These are phyloP conservation scores for Okapia johnstoni DNA, from an alignment of 2,113 vertebrate species.

Conservation along the genomic window DNA sequence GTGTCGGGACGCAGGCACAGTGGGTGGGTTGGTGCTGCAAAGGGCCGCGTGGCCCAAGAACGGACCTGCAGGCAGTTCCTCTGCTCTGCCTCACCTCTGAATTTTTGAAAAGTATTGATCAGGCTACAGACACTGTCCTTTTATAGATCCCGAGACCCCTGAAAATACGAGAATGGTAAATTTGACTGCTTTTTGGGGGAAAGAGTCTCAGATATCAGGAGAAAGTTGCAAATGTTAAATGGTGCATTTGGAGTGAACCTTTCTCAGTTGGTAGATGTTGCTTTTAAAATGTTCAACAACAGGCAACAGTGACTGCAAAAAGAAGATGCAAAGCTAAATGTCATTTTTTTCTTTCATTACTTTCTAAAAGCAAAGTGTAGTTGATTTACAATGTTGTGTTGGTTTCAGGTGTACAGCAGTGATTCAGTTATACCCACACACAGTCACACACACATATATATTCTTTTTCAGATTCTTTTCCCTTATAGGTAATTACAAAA, in stretches of 20 bases:
- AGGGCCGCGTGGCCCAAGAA: not conserved
- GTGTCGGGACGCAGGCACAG: not conserved
- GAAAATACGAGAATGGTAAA: not conserved
- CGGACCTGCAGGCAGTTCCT: fast-evolving
- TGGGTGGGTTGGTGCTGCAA: not conserved
- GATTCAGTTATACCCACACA: not conserved
- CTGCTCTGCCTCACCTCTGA: not conserved
- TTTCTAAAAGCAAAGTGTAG: not conserved
- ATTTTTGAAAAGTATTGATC: not conserved
- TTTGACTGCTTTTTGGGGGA: not conserved
- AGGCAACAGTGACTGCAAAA: not conserved
- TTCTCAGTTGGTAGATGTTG: not conserved
- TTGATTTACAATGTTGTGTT: not conserved
- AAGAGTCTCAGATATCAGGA: not conserved
- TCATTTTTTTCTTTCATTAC: not conserved
- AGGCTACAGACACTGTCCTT: not conserved
- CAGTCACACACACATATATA: not conserved
- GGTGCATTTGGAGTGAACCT: not conserved
- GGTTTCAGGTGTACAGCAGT: not conserved
- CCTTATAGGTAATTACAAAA: not conserved
- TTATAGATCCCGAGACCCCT: not conserved
- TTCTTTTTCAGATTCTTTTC: not conserved
- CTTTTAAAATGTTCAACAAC: not conserved
- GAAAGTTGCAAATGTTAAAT: not conserved
- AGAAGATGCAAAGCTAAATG: not conserved